Percentiles rank a stretch among this genome's conserved stretches.
Evolutionary conservation across 1,140 invertebrate genomes (phyloP).

Genomic region (Anastrepha obliqua): DNA sequence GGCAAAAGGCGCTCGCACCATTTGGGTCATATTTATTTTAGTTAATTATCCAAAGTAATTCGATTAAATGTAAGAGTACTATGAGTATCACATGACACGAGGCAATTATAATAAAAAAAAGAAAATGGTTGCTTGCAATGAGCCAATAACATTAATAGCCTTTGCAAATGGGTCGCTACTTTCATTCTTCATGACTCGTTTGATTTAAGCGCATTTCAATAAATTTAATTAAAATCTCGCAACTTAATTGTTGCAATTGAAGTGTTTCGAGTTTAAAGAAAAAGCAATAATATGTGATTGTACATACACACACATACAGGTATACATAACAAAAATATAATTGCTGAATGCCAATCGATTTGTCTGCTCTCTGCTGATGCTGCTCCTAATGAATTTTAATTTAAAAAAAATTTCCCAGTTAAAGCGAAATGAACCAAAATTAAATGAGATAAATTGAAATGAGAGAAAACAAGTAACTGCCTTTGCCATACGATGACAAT

Average conservation of each 20-base stretch:
- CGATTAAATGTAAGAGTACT: constrained; percentile 5
- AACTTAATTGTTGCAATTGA: constrained; percentile 34
- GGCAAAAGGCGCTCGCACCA: background rate
- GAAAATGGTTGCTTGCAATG: background rate
- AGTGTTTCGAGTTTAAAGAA: background rate
- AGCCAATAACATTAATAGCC: background rate
- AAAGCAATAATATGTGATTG: background rate
- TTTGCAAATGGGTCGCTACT: background rate
- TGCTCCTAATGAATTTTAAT: constrained; percentile 40
- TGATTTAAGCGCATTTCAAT: background rate
- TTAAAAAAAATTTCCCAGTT: background rate
- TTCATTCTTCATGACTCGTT: too few relatives aligned
- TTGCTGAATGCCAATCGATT: constrained; percentile 11
- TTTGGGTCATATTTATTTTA: background rate
- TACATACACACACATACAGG: background rate
- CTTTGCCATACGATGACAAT: background rate
- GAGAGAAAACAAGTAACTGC: background rate
- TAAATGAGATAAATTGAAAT: constrained; percentile 14
- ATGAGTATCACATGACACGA: background rate
- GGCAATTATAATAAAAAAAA: background rate
- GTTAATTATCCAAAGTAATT: constrained; percentile 47
- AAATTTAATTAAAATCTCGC: constrained; percentile 50
- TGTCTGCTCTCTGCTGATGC: background rate
- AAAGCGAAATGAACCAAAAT: constrained; percentile 24
- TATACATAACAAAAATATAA: background rate